These are phyloP conservation scores for Yponomeuta malinellus DNA, from an alignment of 2,888 invertebrate genomes.

Conservation along the genomic window DNA sequence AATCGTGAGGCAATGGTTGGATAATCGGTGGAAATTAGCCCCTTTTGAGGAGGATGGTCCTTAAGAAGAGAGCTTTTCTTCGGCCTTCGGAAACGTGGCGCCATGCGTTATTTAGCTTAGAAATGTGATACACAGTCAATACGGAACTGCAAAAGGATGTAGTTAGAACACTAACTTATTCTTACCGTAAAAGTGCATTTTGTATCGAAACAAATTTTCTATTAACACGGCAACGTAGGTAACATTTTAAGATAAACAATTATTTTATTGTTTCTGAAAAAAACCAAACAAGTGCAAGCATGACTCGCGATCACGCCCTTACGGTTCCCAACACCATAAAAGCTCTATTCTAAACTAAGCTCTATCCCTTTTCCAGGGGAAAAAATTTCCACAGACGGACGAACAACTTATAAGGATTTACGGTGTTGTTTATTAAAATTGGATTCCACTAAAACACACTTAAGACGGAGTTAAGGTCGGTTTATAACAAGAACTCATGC, in stretches of 20 bases:
- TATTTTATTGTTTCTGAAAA: no score
- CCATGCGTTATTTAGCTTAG: not conserved
- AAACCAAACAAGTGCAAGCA: not conserved
- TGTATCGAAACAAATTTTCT: no score
- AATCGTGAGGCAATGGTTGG: slow-evolving; percentile 5
- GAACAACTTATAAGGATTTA: no score
- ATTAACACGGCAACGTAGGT: no score
- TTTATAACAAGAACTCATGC: no score
- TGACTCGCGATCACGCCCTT: not conserved
- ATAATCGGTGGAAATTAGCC: slow-evolving; percentile 11
- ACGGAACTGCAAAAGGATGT: not conserved
- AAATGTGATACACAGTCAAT: not conserved
- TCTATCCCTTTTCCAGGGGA: no score
- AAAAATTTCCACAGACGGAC: no score
- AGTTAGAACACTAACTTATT: not conserved
- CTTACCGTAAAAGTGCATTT: not conserved
- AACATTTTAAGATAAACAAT: no score
- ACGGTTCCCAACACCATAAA: not conserved
- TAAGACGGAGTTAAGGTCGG: no score
- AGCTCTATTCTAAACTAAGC: not conserved
- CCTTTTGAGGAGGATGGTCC: not conserved
- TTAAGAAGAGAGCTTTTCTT: slow-evolving; percentile 1
- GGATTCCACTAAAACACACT: no score
- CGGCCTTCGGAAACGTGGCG: not conserved
- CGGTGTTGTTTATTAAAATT: no score